Base-by-base conservation (phyloP, 2,888 invertebrate species). In the Adelognathus sp. region DNA sequence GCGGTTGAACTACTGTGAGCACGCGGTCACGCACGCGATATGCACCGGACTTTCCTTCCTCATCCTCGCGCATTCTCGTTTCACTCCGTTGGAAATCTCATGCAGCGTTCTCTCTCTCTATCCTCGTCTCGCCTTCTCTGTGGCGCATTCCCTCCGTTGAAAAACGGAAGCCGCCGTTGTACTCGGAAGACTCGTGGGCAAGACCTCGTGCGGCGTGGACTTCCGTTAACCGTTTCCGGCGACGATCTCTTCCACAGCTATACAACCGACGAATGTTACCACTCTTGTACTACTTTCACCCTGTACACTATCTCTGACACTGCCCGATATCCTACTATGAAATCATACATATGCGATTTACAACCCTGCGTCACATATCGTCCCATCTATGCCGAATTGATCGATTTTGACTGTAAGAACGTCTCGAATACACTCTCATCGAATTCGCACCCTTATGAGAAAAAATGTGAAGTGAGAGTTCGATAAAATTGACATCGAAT, bases 211-310 rank as follows among this genome's bases (percentile, higher is more conserved):
- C 69, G 56, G 79, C 54, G 72, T 52, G 50, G 66, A 76, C 76
- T 76, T 76, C 75, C 79, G 75, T 27, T 76, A 29, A 21, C 72
- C 76, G 76, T 76, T 79, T 79, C 76, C 79, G 76, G n/a, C n/a
- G 76, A 36, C 63, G 66, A 76, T 72, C 56, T 76, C 27, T 66
- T 36, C 33, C 33, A 36, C n/a, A 67, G 24, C 31, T 64, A 50
- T 16, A 54, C 31, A 1, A 33, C 46, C 36, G 27, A 29, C 50
- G n/a, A 21, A 46, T 39, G 24, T 60, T 33, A 44, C 60, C 39
- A 29, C 9, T 24, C 24, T 11, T 61, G 33, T 9, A n/a, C n/a
- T 29, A 18, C 14, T 41, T 33, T 72, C 61, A 33, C 46, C 3
- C 31, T 39, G 46, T 58, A n/a, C n/a, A 2, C 46, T 56, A 31